Conservation (phyloP, 1,140 invertebrate genomes). For the Drosophila erecta region DNA sequence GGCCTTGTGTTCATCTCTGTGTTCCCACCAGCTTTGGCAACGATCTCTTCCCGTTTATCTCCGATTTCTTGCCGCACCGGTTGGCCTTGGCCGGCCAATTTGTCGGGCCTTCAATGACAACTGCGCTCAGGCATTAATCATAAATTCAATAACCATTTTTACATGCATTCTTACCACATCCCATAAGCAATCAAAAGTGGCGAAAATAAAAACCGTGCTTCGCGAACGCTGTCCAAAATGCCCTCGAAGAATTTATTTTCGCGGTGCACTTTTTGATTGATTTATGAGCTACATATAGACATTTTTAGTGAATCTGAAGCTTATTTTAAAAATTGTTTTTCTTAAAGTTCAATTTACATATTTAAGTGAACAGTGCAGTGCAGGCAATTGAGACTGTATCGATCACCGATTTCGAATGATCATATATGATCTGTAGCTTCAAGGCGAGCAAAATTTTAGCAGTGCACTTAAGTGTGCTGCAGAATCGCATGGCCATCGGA, state of each 20-base stretch:
- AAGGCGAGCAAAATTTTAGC: constrained; percentile 25
- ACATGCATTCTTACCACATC: constrained; percentile 76
- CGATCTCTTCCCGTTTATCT: constrained; percentile 68
- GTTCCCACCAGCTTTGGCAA: constrained; percentile 33
- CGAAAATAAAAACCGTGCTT: constrained; percentile 1
- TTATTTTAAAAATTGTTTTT: neutral
- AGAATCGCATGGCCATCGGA: constrained; percentile 33
- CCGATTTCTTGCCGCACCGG: constrained; percentile 28
- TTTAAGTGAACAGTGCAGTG: no score
- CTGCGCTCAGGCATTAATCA: constrained; percentile 59
- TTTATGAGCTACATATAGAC: constrained; percentile 1
- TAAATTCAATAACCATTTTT: constrained; percentile 76
- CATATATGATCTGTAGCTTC: constrained; percentile 20
- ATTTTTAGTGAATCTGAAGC: no score
- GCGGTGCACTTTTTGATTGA: neutral
- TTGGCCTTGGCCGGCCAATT: constrained; percentile 65
- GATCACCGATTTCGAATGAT: constrained; percentile 10
- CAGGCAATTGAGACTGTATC: neutral
- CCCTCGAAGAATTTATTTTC: constrained; percentile 1
- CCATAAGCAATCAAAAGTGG: constrained; percentile 13
- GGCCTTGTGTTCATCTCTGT: constrained; percentile 18
- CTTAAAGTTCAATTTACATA: no score
- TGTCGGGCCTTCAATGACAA: constrained; percentile 67
- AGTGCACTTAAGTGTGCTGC: constrained; percentile 25
- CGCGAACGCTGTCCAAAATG: constrained; percentile 2